Percentiles rank a stretch among this genome's conserved stretches.
Conservation (phyloP, 1,140 invertebrate genomes). For the Aphidius ervi region DNA sequence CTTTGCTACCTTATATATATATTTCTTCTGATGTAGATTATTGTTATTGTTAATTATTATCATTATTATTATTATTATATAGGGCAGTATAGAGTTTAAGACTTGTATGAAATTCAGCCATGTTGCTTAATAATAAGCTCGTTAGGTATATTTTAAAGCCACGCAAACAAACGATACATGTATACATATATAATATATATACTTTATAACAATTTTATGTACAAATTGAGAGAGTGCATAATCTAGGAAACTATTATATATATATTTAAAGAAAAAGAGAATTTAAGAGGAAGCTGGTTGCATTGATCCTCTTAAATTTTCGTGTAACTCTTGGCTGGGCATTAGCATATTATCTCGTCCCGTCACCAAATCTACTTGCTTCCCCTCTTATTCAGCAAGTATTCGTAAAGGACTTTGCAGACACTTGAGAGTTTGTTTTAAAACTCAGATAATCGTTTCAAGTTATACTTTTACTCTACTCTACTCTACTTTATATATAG, state of each 20-base stretch:
- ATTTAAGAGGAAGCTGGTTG: constrained; percentile 14
- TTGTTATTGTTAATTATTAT: too few species aligned
- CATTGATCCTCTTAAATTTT: constrained; percentile 49
- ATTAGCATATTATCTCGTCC: constrained; percentile 52
- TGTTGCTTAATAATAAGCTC: constrained; percentile 40
- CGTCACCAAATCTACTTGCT: constrained; percentile 26
- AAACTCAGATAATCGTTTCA: constrained; percentile 51
- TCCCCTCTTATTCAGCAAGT: constrained; percentile 12
- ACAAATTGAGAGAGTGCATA: too few species aligned
- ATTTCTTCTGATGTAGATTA: background rate
- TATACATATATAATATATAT: background rate
- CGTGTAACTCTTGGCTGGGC: constrained; percentile 38
- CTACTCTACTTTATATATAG: too few species aligned
- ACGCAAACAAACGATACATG: constrained; percentile 16
- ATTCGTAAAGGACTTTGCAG: constrained; percentile 46
- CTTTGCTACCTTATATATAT: background rate
- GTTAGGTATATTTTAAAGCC: constrained; percentile 29
- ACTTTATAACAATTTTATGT: too few species aligned
- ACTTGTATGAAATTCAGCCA: constrained; percentile 41
- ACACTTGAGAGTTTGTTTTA: constrained; percentile 51
- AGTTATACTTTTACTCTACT: constrained; percentile 15
- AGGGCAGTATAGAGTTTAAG: constrained; percentile 21
- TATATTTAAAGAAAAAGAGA: constrained; percentile 3
- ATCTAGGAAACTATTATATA: background rate
- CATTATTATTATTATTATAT: constrained; percentile 17